Base-by-base conservation (phyloP, 2,113 vertebrate genomes). In the Verasper variegatus region DNA sequence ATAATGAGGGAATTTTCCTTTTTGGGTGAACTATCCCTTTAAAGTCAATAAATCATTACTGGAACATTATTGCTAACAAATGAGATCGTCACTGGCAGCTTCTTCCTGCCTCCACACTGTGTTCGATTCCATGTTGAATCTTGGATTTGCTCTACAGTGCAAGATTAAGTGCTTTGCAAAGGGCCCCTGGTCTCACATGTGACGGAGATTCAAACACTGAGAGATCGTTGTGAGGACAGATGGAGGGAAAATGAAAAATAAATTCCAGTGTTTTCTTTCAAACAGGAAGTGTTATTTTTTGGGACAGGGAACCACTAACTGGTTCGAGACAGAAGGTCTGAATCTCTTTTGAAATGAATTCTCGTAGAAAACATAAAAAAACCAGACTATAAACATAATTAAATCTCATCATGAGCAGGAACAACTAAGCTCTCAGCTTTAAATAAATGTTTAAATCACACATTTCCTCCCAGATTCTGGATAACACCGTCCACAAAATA, bases 41-140 rank as follows among this genome's bases (percentile, higher is more conserved):
- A 51, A 70, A 52, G 69, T 71, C 57, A 69, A 23, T 57, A 74
- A 59, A 81, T 3, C 70, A 42, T 26, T 17, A 21, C n/a, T 35
- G 14, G n/a, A 27, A 0, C 31, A 31, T 31, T 31, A 31, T 31
- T 31, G 31, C 7, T 31, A 31, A 13, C n/a, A 47, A 17, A 47
- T 47, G 12, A 47, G 45, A 47, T 13, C 3, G 4, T 8, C 24
- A 59, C 6, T 42, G 23, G 26, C 51, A 51, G 68, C 6, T 7
- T 27, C 8, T 45, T n/a, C 61, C 54, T 51, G 35, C 52, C 9
- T 55, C 13, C 8, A 49, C 6, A 12, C n/a, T 35, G 40, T 31
- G 3, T 31, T 31, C 21, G 23, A 58, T 45, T 62, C 47, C 23
- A 6, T 18, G 17, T 12, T 31, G 71, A 24, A 23, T 35, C 1